Conservation (phyloP, 2,113 vertebrate genomes). For the Polypterus senegalus region DNA sequence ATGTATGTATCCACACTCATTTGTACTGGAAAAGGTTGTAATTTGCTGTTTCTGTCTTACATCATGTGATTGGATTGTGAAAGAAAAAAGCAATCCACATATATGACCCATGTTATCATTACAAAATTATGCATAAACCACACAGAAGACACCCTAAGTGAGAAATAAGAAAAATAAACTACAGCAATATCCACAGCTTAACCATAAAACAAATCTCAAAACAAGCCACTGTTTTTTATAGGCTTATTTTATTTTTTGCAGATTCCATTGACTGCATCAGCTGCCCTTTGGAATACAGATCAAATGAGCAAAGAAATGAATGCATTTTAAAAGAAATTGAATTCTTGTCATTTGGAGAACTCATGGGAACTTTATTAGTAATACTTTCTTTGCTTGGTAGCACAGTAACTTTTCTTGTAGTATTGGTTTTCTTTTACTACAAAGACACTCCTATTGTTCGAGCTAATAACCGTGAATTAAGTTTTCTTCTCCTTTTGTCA, state of each 20-base stretch:
- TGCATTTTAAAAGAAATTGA: conserved; percentile 2
- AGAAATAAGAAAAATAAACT: too few relatives aligned
- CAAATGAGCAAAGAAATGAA: neutral
- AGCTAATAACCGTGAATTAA: conserved; percentile 4
- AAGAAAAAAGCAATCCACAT: too few relatives aligned
- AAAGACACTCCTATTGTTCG: neutral
- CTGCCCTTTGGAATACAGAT: conserved; percentile 4
- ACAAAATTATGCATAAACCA: too few relatives aligned
- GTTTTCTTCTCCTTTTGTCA: conserved; percentile 1
- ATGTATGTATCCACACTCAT: too few relatives aligned
- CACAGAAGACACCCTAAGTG: too few relatives aligned
- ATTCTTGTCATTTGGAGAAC: conserved; percentile 1
- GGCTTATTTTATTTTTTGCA: neutral
- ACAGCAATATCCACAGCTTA: too few relatives aligned
- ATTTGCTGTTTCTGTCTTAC: too few relatives aligned
- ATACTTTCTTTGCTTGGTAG: neutral
- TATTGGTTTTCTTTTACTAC: neutral
- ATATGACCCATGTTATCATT: too few relatives aligned
- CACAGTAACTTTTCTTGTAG: neutral
- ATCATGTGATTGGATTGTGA: too few relatives aligned
- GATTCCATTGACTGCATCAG: conserved; percentile 1
- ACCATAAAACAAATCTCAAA: too few relatives aligned
- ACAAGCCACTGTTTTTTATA: too few relatives aligned
- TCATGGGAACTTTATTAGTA: neutral
- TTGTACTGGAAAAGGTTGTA: too few relatives aligned